A percentile compares a stretch with the other conserved stretches of the same genome.
phyloP scores from a whole-genome alignment of 2,888 invertebrate species.

The Unio delphinus region DNA sequence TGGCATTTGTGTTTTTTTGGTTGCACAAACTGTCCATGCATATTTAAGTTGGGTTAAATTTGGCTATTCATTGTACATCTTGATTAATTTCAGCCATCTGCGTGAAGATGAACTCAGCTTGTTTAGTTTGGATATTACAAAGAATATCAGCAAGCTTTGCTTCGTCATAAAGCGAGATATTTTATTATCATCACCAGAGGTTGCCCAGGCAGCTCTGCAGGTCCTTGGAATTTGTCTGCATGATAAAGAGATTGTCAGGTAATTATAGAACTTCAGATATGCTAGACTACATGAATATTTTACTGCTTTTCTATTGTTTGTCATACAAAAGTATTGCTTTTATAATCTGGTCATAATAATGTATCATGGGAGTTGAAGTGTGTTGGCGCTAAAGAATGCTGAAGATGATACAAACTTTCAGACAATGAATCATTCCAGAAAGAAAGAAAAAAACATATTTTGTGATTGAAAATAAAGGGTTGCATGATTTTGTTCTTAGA shows the following conservation, averaged over 20 bases:
- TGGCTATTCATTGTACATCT: not conserved
- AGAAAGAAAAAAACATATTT: no score
- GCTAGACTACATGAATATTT: not conserved
- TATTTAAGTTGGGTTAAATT: no score
- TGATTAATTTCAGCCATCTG: slow-evolving; percentile 33
- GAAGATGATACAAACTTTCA: no score
- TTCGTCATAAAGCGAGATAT: slow-evolving; percentile 40
- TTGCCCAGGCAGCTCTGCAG: slow-evolving; percentile 41
- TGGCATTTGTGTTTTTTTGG: no score
- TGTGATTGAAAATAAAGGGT: no score
- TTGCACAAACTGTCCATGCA: no score
- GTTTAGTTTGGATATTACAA: slow-evolving; percentile 41
- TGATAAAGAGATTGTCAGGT: slow-evolving; percentile 50
- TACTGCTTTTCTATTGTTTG: not conserved
- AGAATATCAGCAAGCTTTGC: slow-evolving; percentile 30
- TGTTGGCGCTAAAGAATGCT: no score
- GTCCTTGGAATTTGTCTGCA: slow-evolving; percentile 50
- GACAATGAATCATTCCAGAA: no score
- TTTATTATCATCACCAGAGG: slow-evolving; percentile 10
- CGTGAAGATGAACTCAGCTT: slow-evolving; percentile 43
- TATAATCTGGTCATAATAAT: no score
- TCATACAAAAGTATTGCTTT: no score
- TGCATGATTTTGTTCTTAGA: no score
- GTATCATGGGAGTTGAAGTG: no score
- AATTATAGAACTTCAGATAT: not conserved